Evolutionary conservation across 53 echinoderm and acorn worm species (phyloP), one percentile per base, ranked within the genome.

Genomic region (Apostichopus leukothele): DNA sequence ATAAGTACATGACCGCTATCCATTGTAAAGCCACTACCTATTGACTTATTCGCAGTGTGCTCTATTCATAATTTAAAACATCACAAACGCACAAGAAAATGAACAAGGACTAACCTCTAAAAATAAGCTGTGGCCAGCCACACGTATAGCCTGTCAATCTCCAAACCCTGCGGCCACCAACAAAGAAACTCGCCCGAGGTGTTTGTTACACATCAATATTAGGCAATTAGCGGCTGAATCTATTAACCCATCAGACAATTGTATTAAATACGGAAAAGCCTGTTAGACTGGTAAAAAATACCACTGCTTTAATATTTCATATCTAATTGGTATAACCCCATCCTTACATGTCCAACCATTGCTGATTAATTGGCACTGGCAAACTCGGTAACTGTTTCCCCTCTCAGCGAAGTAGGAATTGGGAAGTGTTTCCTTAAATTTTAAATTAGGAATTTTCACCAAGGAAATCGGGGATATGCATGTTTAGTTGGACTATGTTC

Each of bases 51-150:
- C n/a, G 71, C 20, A 81, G 81, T 22, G 54, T n/a, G 23, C 55
- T 52, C 81, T 81, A 54, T 81, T n/a, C 22, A 54, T 81, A 81
- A 59, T 81, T 81, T 59, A 60, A 81, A 81, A 59, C 81, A 81
- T 81, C 57, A 54, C 20, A 20, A 18, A n/a, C 6, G 71, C 13
- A 71, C 71, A 6, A 57, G 57, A 57, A 20, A 18, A 5, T 1
- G 71, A 71, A 71, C 71, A 6, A 57, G 57, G 7, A 57, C 57
- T 57, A 39, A 39, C 3, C 39, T 39, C 39, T 39, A 39, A 39
- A 39, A 39, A 39, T 39, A 39, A 39, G 39, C 39, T 39, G 39
- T 39, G 39, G 39, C 39, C 39, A 39, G 39, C 39, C 39, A 39
- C 39, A 39, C 39, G 39, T 39, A 25, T 25, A 39, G 3, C 39